Evolutionary conservation across 2,797 vertebrate species (phyloP).

Genomic region (Denticeps clupeoides): DNA sequence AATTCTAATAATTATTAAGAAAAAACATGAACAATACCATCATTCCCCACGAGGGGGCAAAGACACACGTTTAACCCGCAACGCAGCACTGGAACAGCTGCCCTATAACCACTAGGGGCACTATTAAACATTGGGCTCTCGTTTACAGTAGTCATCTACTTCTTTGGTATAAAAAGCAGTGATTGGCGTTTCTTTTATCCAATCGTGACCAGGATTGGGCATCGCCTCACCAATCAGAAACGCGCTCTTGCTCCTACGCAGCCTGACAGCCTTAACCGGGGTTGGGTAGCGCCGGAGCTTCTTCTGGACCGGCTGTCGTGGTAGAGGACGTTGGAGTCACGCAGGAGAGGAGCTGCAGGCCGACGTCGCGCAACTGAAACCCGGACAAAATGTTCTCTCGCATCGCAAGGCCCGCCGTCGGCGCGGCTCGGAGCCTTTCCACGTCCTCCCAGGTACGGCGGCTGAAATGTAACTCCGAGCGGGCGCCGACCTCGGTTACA

Average conservation of each 20-base stretch:
- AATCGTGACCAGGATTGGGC: constrained; percentile 11
- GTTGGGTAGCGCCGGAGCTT: constrained; percentile 14
- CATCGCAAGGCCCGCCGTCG: constrained; percentile 57
- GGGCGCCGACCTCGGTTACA: too few species aligned
- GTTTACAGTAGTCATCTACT: constrained; percentile 2
- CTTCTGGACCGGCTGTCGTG: constrained; percentile 14
- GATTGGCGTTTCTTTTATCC: constrained; percentile 8
- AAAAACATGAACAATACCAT: too few species aligned
- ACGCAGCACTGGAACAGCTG: too few species aligned
- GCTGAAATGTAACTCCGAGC: too few species aligned
- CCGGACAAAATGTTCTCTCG: constrained; percentile 72
- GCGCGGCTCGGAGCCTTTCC: constrained; percentile 67
- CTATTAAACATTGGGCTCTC: constrained; percentile 14
- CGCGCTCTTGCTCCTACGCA: not conserved
- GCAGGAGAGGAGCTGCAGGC: constrained; percentile 18
- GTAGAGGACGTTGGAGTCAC: constrained; percentile 94
- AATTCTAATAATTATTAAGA: too few species aligned
- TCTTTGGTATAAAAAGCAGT: not conserved
- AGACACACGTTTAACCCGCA: too few species aligned
- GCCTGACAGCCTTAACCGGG: not conserved
- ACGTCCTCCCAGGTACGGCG: constrained; percentile 66
- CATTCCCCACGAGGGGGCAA: too few species aligned
- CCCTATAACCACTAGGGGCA: too few species aligned
- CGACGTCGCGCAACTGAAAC: not conserved
- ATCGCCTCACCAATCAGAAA: constrained; percentile 22